These are phyloP conservation scores for Buathra laborator DNA, from an alignment of 2,888 invertebrate species.

Conservation along the genomic window DNA sequence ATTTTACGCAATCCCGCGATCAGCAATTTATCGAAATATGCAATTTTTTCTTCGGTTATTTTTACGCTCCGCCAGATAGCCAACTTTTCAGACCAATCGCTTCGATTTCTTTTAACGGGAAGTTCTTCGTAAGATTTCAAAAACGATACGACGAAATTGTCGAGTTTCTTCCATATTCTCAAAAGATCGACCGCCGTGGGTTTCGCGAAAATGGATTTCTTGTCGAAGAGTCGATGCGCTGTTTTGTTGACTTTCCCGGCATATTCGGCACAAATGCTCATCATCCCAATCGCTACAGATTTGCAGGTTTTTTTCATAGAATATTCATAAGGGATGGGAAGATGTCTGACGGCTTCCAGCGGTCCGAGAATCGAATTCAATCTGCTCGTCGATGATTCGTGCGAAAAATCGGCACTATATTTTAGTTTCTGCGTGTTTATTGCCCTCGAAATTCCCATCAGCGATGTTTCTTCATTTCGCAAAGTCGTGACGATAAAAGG, in stretches of 20 bases:
- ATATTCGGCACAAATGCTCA: neutral
- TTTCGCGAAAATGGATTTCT: neutral
- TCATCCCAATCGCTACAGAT: neutral
- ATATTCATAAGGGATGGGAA: conserved; percentile 1
- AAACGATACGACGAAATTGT: conserved; percentile 21
- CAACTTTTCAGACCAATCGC: conserved; percentile 14
- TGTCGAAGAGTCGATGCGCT: neutral
- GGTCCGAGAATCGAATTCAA: neutral
- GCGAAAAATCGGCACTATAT: neutral
- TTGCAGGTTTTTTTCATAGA: neutral
- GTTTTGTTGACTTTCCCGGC: neutral
- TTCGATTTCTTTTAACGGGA: neutral
- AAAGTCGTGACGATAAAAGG: no score
- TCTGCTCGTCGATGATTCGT: neutral
- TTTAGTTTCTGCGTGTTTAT: neutral
- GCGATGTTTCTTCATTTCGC: neutral
- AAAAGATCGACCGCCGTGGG: conserved; percentile 4
- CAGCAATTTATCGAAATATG: conserved; percentile 8
- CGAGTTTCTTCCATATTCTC: conserved; percentile 41
- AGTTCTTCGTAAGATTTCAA: conserved; percentile 27
- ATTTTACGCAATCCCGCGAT: conserved; percentile 16
- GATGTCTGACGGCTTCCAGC: neutral
- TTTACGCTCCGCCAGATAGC: neutral
- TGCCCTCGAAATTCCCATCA: neutral
- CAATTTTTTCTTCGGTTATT: neutral